Evolutionary conservation across 2,113 vertebrate species (phyloP), one percentile per base, ranked within the genome.

Genomic region (Channa maculata): DNA sequence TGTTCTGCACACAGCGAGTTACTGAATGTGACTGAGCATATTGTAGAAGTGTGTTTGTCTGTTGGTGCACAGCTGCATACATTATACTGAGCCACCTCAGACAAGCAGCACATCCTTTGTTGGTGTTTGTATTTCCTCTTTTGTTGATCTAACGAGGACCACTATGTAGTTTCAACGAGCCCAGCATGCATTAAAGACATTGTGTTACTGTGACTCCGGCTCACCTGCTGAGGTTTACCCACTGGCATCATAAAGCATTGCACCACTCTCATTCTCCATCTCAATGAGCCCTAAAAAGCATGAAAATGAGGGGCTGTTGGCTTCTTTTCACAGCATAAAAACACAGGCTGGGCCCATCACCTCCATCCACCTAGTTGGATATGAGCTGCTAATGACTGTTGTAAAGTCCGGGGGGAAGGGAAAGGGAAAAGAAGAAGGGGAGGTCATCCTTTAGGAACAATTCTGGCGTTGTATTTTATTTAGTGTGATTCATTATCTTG

Each of bases 381-480:
- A 83, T 83, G 84, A 89, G 85, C 90, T 51, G 79, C 91, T 94
- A 94, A 95, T 94, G 89, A 93, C 88, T 65, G 80, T 46, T 79
- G 80, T 94, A 92, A 93, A 90, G 83, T 58, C 52, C 52, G 36
- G 53, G 38, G 49, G 66, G 48, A 12, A 43, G 33, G 2, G 34
- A 33, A 3, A 15, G 61, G 9, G 8, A 0, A 14, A 34, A 3
- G 46, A 34, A 46, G 59, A 50, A 6, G 46, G 46, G 46, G 46
- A 4, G n/a, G 15, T 48, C 39, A 59, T 59, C 75, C 73, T 55
- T 53, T 36, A 75, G 74, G 65, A 79, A 66, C 57, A 58, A 41
- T 38, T 62, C 44, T 58, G 13, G 4, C 4, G 12, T 57, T 76
- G 53, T 61, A 61, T 81, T 89, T 84, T 76, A 81, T 63, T 77